phyloP scores from a whole-genome alignment of 2,888 invertebrate species.

The Hesperia comma region DNA sequence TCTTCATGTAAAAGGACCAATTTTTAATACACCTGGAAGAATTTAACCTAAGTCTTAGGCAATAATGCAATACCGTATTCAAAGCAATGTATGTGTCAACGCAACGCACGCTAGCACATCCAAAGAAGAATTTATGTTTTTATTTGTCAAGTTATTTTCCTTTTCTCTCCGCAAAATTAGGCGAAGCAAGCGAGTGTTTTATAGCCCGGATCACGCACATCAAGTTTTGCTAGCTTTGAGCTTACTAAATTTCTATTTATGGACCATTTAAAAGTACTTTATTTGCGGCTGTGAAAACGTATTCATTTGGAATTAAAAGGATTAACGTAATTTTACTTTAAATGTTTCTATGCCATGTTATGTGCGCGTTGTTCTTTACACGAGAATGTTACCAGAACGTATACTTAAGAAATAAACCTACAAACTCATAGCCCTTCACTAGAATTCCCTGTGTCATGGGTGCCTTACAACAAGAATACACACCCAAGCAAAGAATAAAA shows the following conservation, averaged over 20 bases:
- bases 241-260: slow-evolving; percentile 22
- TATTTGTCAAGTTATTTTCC: slow-evolving; percentile 33
- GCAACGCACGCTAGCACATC: slow-evolving; percentile 20
- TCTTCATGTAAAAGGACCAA: not conserved
- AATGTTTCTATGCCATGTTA: not conserved
- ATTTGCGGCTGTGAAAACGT: not conserved
- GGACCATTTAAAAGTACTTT: not conserved
- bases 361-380: no score
- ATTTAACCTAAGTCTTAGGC: not conserved
- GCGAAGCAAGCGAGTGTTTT: slow-evolving; percentile 37
- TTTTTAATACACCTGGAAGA: not conserved
- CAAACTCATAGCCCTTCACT: no score
- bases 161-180: slow-evolving; percentile 32
- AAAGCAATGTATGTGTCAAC: slow-evolving; percentile 10
- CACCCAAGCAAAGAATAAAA: no score
- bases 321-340: not conserved
- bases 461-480: no score
- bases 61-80: slow-evolving; percentile 1
- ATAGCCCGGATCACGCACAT: slow-evolving; percentile 41
- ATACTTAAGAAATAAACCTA: no score
- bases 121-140: slow-evolving; percentile 34
- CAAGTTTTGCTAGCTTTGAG: slow-evolving; percentile 14
- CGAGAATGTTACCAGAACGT: no score
- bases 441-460: no score
- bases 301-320: not conserved